Percentiles rank a stretch among this genome's conserved stretches.
Conservation (phyloP, 2,797 vertebrate genomes). For the Pristis pectinata region DNA sequence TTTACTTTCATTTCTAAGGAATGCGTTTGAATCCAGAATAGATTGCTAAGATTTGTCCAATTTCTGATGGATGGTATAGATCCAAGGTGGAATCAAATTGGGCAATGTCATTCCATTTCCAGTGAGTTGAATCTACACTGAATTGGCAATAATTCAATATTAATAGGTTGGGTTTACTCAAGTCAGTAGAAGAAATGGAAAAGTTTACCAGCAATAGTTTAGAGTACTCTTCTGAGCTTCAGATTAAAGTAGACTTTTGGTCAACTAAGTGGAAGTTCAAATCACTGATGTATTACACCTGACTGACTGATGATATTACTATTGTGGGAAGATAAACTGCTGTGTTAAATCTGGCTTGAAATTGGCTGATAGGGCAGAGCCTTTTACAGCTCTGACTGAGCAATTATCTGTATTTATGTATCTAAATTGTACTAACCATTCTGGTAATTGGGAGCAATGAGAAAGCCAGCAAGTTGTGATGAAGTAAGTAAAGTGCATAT, state of each 20-base stretch:
- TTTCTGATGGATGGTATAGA: background rate
- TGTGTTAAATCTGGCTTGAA: conserved; percentile 31
- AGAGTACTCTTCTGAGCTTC: background rate
- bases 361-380: background rate
- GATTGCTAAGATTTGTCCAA: background rate
- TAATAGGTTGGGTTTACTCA: too few species aligned
- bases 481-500: background rate
- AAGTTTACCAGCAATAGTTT: background rate
- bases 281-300: background rate
- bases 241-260: background rate
- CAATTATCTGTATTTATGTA: conserved; percentile 16
- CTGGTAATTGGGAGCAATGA: conserved; percentile 5
- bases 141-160: background rate
- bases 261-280: background rate
- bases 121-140: background rate
- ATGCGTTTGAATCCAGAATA: background rate
- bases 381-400: background rate
- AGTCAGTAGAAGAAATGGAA: background rate
- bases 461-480: background rate
- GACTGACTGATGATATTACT: background rate
- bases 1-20: background rate
- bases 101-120: background rate
- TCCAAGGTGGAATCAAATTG: background rate
- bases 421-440: background rate
- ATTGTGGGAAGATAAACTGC: background rate